Conservation (phyloP, 1,140 invertebrate genomes). For the Artemia franciscana region DNA sequence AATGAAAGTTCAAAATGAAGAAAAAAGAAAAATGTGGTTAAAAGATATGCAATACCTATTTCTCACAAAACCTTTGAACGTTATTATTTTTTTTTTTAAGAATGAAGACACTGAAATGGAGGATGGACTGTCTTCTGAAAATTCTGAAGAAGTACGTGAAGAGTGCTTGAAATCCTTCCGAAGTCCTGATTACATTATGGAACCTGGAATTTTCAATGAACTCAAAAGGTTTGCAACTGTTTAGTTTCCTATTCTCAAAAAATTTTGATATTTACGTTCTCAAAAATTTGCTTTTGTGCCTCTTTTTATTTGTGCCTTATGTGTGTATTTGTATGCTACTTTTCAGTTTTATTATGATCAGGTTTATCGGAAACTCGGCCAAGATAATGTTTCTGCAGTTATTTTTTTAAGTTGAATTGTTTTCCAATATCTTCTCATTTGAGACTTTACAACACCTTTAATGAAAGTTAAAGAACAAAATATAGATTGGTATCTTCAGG, state of each 20-base stretch:
- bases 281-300: background rate
- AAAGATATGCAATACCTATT: too few species aligned
- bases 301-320: background rate
- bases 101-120: too few species aligned
- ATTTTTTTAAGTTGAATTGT: too few species aligned
- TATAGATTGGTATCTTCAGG: too few species aligned
- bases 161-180: slow-evolving; percentile 75
- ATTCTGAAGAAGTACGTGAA: slow-evolving; percentile 55
- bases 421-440: too few species aligned
- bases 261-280: slow-evolving; percentile 1
- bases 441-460: too few species aligned
- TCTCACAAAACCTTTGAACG: too few species aligned
- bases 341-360: slow-evolving; percentile 3
- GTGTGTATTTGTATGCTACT: background rate
- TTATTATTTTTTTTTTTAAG: too few species aligned
- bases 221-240: slow-evolving; percentile 44
- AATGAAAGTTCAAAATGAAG: too few species aligned
- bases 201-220: slow-evolving; percentile 81
- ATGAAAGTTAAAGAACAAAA: too few species aligned
- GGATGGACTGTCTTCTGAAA: slow-evolving; percentile 46
- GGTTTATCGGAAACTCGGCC: slow-evolving; percentile 2
- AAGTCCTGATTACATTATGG: slow-evolving; percentile 92
- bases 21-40: too few species aligned
- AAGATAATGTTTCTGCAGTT: background rate
- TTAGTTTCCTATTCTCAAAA: background rate